Base-by-base conservation (phyloP, 2,797 vertebrate genomes). In the Sparidentex hasta region DNA sequence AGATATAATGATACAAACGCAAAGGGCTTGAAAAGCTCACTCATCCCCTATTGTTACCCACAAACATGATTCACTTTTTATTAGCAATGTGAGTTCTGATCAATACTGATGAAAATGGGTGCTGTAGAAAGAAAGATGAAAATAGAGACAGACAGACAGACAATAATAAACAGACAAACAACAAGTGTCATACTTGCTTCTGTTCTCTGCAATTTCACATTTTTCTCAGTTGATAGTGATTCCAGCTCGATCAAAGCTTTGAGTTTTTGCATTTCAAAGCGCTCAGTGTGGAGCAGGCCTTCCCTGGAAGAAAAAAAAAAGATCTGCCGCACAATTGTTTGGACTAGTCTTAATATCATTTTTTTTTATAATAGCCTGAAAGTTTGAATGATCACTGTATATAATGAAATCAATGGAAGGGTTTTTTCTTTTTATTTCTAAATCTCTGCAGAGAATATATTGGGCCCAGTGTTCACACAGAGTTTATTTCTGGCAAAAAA, bases 191-290 rank as follows among this genome's bases (percentile, higher is more conserved):
- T 38, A 29, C 59, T 52, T 66, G 23, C 18, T 38, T 7, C 56
- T 61, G 25, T 76, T 11, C 47, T 67, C 63, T 43, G 21, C 33
- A 47, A 33, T 71, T 57, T 70, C 13, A 38, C 20, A 29, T 43
- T 51, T 6, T 50, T 8, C 44, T 65, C 21, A 38, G 47, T 46
- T 55, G 12, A 18, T 17, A 63, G 54, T 63, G 47, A 71, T 71
- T 62, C 48, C 50, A 48, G 66, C 25, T 71, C 25, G 12, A 76
- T 80, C 65, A 65, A 52, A 65, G 59, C 66, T 47, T 68, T 64
- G 16, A 59, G 3, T 70, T 56, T 16, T 51, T 38, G 5, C 18
- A 44, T 65, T 65, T 56, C 3, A 12, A 29, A 64, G 47, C 0
- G 0, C 41, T 64, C 29, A 17, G 4, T 52, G 18, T 33, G n/a